phyloP scores from a whole-genome alignment of 2,888 invertebrate species.

The Reticulitermes lucifugus region DNA sequence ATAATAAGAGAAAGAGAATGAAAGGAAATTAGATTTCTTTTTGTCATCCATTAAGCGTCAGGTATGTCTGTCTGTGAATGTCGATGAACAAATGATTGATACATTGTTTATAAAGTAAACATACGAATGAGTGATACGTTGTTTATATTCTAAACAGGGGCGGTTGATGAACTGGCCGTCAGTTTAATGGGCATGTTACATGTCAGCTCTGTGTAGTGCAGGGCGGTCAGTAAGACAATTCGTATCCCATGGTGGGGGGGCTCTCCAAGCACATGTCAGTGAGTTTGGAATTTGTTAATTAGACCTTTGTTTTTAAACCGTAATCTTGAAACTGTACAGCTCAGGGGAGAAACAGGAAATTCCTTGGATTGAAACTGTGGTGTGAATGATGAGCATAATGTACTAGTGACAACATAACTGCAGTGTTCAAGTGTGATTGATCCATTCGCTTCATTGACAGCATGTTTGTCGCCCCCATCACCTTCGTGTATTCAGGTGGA shows the following conservation, averaged over 20 bases:
- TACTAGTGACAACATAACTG: no score
- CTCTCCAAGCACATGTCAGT: neutral
- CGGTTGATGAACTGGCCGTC: no score
- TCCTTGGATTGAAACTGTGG: neutral
- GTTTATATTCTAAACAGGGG: no score
- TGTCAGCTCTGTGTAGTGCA: neutral
- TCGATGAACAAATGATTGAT: neutral
- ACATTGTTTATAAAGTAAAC: no score
- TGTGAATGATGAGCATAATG: no score
- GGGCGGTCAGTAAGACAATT: neutral
- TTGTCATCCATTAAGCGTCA: neutral
- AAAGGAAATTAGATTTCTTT: constrained; percentile 59
- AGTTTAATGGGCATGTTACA: no score
- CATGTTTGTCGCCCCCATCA: no score
- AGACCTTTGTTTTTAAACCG: neutral
- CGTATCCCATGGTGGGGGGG: neutral
- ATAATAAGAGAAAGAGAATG: constrained; percentile 15
- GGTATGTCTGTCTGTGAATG: neutral
- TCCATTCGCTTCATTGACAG: no score
- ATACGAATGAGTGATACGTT: no score
- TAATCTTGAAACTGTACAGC: neutral
- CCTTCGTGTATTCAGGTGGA: no score
- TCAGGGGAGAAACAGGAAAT: neutral
- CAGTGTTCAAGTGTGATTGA: no score
- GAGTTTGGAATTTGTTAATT: neutral